phyloP scores from a whole-genome alignment of 1,140 invertebrate genomes.

The Eubasilissa regina region DNA sequence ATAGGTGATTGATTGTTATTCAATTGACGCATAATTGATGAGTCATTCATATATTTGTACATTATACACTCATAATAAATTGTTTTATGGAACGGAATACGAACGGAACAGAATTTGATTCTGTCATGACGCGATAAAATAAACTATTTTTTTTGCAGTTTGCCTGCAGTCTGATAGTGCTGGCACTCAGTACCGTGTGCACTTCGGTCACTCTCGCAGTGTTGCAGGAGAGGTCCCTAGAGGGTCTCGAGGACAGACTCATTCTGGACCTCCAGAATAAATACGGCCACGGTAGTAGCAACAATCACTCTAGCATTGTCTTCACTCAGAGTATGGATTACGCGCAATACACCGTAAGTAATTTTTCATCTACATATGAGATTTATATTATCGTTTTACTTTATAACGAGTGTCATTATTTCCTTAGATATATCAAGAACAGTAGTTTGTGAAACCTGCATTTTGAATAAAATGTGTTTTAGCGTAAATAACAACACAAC shows the following conservation, averaged over 20 bases:
- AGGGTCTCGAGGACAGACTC: neutral
- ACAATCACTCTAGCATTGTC: conserved; percentile 14
- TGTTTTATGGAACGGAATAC: too few relatives aligned
- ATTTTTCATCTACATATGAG: neutral
- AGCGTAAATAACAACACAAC: too few relatives aligned
- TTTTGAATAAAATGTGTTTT: too few relatives aligned
- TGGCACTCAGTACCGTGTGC: conserved; percentile 9
- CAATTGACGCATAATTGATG: too few relatives aligned
- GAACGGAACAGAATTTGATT: too few relatives aligned
- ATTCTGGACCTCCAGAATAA: neutral
- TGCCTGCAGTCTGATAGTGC: neutral
- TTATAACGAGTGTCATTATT: too few relatives aligned
- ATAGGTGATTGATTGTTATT: too few relatives aligned
- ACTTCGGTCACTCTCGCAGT: conserved; percentile 15
- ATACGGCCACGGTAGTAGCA: conserved; percentile 32
- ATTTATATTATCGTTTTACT: neutral
- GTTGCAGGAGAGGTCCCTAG: conserved; percentile 30
- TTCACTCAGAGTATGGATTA: conserved; percentile 42
- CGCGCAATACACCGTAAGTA: conserved; percentile 42
- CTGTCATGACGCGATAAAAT: neutral
- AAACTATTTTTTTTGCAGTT: conserved; percentile 22
- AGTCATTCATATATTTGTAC: too few relatives aligned
- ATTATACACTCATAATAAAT: too few relatives aligned
- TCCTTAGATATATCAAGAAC: too few relatives aligned
- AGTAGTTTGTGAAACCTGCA: too few relatives aligned